Percentiles rank a stretch among this genome's conserved stretches.
These are phyloP conservation scores for Yponomeuta sedellus DNA, from an alignment of 2,888 invertebrate genomes.

Conservation along the genomic window DNA sequence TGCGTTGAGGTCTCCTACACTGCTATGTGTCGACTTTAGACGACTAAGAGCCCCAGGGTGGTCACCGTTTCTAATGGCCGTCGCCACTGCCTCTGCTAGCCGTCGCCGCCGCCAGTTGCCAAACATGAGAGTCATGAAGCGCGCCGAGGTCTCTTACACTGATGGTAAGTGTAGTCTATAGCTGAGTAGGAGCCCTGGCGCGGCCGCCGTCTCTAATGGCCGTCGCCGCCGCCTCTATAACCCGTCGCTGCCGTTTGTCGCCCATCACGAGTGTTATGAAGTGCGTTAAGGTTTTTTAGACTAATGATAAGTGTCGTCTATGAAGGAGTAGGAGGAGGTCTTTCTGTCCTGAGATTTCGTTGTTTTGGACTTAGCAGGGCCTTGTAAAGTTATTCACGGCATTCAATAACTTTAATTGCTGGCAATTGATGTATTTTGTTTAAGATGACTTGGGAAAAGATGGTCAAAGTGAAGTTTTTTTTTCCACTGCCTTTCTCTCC, in stretches of 20 bases:
- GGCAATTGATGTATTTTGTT: too few species aligned
- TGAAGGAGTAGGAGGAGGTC: slow-evolving; percentile 25
- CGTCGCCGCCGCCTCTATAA: slow-evolving; percentile 74
- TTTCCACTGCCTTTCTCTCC: too few species aligned
- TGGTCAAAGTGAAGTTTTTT: too few species aligned
- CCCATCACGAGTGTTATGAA: slow-evolving; percentile 91
- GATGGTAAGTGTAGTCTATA: slow-evolving; percentile 68
- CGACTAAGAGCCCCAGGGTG: slow-evolving; percentile 30
- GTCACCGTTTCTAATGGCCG: too few species aligned
- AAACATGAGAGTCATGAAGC: slow-evolving; percentile 91
- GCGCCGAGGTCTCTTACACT: slow-evolving; percentile 86
- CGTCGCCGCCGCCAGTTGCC: slow-evolving; percentile 83
- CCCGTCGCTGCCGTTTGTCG: slow-evolving; percentile 53
- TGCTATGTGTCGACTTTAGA: slow-evolving; percentile 29
- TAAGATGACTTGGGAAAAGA: too few species aligned
- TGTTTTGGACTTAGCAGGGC: too few species aligned
- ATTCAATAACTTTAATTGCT: too few species aligned
- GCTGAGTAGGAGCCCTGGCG: slow-evolving; percentile 26
- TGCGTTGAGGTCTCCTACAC: slow-evolving; percentile 80
- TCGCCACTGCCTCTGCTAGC: slow-evolving; percentile 86
- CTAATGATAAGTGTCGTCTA: slow-evolving; percentile 73
- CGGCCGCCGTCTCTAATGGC: slow-evolving; percentile 79
- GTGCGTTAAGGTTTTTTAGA: slow-evolving; percentile 86
- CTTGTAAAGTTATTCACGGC: too few species aligned
- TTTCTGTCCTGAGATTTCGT: too few species aligned